Base-by-base conservation (phyloP, 2,113 vertebrate species). In the Solea senegalensis region DNA sequence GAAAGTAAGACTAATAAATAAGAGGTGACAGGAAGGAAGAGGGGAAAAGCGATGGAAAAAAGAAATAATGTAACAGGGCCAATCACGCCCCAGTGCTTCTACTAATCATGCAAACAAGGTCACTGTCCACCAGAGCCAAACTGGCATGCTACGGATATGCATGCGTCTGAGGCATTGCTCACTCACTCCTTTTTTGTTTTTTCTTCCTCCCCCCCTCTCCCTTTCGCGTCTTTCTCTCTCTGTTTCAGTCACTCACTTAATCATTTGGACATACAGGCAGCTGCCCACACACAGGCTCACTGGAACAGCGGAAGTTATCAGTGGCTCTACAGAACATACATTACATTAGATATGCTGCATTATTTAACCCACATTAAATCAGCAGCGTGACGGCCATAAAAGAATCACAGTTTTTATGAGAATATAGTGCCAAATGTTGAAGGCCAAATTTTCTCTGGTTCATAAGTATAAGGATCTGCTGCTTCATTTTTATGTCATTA, bases 71-170 rank as follows among this genome's bases (percentile, higher is more conserved):
- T 86, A 84, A 85, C 82, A 50, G 70, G 74, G 83, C 87, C 87
- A 85, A 84, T 90, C 84, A 87, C 71, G 82, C 87, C 84, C 89
- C 90, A 88, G 86, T 82, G 85, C 75, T 86, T 90, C 83, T 84
- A 86, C 88, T 91, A 91, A 93, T 92, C 91, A 89, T 86, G 80
- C 87, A 88, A 88, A 91, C 91, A 91, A 92, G 90, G 90, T 92
- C 90, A 90, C 74, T 89, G 86, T 88, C 89, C 81, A 16, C 65
- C 67, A 76, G 76, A 88, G 87, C 88, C 89, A 86, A 88, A 85
- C 84, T 89, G 86, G 81, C 85, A 89, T 81, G 76, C 78, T 76
- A 46, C 45, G 5, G 9, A 13, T 75, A 70, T 70, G 63, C 70
- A 58, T 81, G 71, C 69, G 76, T 88, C 51, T 57, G 78, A 82